Base-by-base conservation (phyloP, 64 coral and sea anemone genomes). In the Montipora capricornis region DNA sequence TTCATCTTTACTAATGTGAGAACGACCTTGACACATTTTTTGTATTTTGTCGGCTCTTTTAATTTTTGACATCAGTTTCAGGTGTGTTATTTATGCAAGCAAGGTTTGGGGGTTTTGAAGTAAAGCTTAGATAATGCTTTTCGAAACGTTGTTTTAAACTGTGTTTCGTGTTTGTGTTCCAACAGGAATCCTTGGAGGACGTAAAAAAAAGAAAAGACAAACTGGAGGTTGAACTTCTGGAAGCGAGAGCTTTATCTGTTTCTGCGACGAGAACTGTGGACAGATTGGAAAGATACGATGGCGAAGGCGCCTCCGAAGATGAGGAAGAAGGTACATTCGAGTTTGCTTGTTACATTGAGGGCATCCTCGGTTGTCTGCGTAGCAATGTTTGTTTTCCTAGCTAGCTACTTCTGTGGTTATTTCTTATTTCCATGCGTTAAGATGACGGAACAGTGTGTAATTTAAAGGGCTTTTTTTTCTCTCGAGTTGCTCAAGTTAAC, bases 191-290 rank as follows among this genome's bases (percentile, higher is more conserved):
- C 51, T 68, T 94, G 53, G 96, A 98, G 77, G 96, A 98, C 22
- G 94, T 98, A 1, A 94, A 98, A 20, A 98, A 98, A 49, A 98
- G 88, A 47, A 98, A 98, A 73, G 92, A 98, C 1, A 90, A 98
- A 22, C 59, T 98, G 10, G 93, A 95, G 44, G 78, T 84, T 0
- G 84, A 98, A 50, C 87, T 98, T 17, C 83, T 89, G 5, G 96
- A 98, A 78, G 93, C 93, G 0, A 89, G 90, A 61, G 90, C 96
- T 20, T 71, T 98, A 47, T 89, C 81, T 79, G 74, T 90, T 9
- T 89, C 96, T 44, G 89, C 96, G 5, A 80, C 96, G 76, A 85
- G 93, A 68, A 91, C 70, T 86, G 94, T 91, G 20, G 89, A 95
- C 8, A 95, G 88, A 76, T 71, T 94, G 49, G 96, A 95, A 57